Evolutionary conservation across 2,797 vertebrate genomes (phyloP), one percentile per base, ranked within the genome.

Genomic region (Aratinga solstitialis): DNA sequence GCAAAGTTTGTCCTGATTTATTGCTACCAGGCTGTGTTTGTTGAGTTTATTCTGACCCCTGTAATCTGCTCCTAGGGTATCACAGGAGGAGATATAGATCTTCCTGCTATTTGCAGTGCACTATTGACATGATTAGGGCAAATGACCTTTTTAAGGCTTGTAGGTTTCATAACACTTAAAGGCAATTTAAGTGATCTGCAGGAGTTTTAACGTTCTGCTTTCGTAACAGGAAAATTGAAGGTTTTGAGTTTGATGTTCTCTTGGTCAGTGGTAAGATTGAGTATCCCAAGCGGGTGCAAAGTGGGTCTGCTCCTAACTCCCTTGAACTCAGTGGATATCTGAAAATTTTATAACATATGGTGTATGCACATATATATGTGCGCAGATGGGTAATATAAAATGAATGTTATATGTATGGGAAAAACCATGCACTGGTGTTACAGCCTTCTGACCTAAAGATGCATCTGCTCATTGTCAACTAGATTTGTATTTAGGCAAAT

Each of bases 31-130:
- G 23, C 48, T 91, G 38, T 54, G 38, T 89, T 89, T 87, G 58
- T 48, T 86, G 81, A 67, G 43, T 74, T 77, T 77, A 29, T 94
- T 90, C 59, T 67, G 43, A 77, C 21, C 32, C 34, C 23, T 53
- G 36, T 86, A 82, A 65, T 77, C 67, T 79, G 29, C 85, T 94
- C 63, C 77, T 79, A 77, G 85, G 74, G 69, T 80, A 88, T 48
- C 84, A 34, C 54, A 56, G 83, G 80, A 76, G 85, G 67, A 87
- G 74, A 76, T 84, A 71, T 0, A 1, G 54, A 89, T 94, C 63
- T 91, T 92, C 71, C 51, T 77, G 75, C 56, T 96, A 94, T 90
- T 88, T 91, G 53, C 73, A 74, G 77, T 34, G 36, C 7, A 30
- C 27, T 69, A 71, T 27, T 62, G 71, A 56, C 59, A 89, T 51